These are phyloP conservation scores for Stichopus horrens DNA, from an alignment of 53 echinoderm and acorn worm genomes.

Conservation along the genomic window DNA sequence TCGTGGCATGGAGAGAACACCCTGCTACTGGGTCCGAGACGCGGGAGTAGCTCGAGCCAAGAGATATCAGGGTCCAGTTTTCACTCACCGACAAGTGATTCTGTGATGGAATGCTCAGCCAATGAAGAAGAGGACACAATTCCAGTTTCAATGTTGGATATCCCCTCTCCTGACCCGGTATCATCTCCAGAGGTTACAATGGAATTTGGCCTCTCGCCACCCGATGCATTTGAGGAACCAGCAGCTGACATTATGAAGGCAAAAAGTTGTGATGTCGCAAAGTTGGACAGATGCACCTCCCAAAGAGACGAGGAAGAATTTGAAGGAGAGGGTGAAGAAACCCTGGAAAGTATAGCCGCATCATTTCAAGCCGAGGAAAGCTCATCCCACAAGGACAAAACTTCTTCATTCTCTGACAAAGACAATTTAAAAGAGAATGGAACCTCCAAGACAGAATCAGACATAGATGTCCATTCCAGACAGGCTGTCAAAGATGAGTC, in stretches of 20 bases:
- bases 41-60: neutral
- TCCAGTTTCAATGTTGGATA: conserved; percentile 87
- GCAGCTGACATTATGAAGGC: neutral
- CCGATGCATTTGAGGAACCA: neutral
- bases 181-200: conserved; percentile 12
- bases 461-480: neutral
- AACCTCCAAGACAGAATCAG: neutral
- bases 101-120: neutral
- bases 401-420: neutral
- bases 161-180: conserved; percentile 67
- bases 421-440: neutral
- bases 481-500: neutral
- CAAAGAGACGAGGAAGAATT: neutral
- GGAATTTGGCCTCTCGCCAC: neutral
- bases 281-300: neutral
- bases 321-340: neutral
- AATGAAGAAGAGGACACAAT: conserved; percentile 48
- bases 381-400: neutral
- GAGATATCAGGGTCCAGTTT: neutral
- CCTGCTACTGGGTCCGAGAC: neutral
- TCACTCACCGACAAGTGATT: neutral
- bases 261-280: too few species aligned
- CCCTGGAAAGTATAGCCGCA: conserved; percentile 39
- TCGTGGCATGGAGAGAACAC: neutral
- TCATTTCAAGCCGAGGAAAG: conserved; percentile 5